Conservation (phyloP, 2,888 invertebrate species). For the Exocentrus adspersus region DNA sequence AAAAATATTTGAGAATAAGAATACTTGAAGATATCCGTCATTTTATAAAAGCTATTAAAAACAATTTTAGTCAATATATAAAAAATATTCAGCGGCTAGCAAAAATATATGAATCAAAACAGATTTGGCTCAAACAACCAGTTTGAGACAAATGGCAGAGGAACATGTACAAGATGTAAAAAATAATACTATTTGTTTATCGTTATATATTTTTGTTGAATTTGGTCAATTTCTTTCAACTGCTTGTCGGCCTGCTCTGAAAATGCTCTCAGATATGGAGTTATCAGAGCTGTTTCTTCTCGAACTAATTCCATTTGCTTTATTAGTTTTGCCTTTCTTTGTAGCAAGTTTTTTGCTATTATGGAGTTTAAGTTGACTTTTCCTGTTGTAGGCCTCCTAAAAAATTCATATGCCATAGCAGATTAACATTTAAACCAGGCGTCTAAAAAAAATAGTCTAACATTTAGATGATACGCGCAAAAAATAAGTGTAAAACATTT, state of each 20-base stretch:
- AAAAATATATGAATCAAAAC: too few species aligned
- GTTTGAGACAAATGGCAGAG: not conserved
- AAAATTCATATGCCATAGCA: too few species aligned
- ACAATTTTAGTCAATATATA: too few species aligned
- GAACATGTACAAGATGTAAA: not conserved
- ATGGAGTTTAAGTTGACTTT: conserved; percentile 29
- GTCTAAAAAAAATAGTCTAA: not conserved
- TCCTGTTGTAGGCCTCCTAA: conserved; percentile 34
- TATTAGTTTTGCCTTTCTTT: conserved; percentile 23
- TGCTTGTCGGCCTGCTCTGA: conserved; percentile 18
- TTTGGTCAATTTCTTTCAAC: conserved; percentile 16
- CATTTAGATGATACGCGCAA: not conserved
- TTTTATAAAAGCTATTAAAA: too few species aligned
- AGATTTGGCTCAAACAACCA: too few species aligned
- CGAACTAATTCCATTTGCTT: conserved; percentile 25
- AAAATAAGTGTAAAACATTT: not conserved
- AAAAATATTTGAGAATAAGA: too few species aligned
- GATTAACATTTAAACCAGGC: not conserved
- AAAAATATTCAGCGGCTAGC: too few species aligned
- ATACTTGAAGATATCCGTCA: too few species aligned
- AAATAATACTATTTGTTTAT: not conserved
- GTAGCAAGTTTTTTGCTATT: conserved; percentile 12
- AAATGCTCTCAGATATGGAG: conserved; percentile 15
- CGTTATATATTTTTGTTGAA: not conserved
- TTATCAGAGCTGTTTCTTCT: conserved; percentile 23